Base-by-base conservation (phyloP, 1,140 invertebrate genomes). In the Drosophila kepulauana region DNA sequence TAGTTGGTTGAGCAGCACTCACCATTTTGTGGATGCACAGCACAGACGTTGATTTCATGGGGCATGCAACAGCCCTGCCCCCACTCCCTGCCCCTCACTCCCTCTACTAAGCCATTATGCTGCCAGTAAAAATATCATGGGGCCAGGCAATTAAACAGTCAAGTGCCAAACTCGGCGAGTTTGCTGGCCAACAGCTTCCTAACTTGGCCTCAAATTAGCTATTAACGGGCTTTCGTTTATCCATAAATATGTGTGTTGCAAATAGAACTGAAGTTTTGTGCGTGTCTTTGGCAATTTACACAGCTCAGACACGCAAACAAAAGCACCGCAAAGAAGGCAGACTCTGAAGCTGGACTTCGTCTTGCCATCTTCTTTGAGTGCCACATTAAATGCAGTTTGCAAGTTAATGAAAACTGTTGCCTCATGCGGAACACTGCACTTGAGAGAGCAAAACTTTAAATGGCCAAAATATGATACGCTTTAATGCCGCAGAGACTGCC, bases 141-240 rank as follows among this genome's bases (percentile, higher is more conserved):
- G 20, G 35, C 64, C 54, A 30, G 57, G 78, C 81, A 84, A 84
- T 84, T 85, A 86, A 78, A 78, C 65, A 68, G 74, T 69, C 65
- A 66, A 81, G 74, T 79, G 51, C 20, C 41, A 43, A 59, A 13
- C 30, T 13, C 43, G 52, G 41, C 51, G 20, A 63, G 33, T 52
- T 66, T 70, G 38, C 11, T 65, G 73, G 28, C 68, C 46, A 52
- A 54, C 43, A 38, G 56, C 20, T 25, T 45, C 68, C 33, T 30
- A 7, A 52, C 5, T 16, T 10, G 16, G 16, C 33, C 20, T 8
- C 33, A 28, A 49, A 74, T 28, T 59, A 45, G 38, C 38, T 30
- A 28, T 59, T 16, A 8, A 10, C 7, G 35, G 8, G 35, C 2
- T 7, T 7, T 33, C 51, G 57, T 79, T 46, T 35, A 8, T 4